Percentiles rank a stretch among this genome's conserved stretches.
These are phyloP conservation scores for Palaemon carinicauda DNA, from an alignment of 1,140 invertebrate species.

Conservation along the genomic window DNA sequence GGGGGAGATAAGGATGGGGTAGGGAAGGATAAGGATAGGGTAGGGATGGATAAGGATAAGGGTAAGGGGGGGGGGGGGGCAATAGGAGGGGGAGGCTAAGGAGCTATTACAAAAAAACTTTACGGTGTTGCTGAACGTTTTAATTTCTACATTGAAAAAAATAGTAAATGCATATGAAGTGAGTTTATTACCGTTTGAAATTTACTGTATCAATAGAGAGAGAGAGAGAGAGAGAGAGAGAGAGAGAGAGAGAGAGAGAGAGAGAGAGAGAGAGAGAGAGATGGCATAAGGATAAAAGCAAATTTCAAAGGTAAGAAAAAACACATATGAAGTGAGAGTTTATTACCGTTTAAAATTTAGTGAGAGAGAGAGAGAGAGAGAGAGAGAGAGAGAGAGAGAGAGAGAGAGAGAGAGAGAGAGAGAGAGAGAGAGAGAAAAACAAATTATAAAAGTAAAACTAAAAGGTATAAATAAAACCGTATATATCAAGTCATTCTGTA, in stretches of 20 bases:
- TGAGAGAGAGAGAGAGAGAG: background rate
- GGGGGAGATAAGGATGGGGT: background rate
- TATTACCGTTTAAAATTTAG: too few species aligned
- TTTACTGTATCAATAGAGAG: background rate
- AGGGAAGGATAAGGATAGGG: background rate
- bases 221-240: background rate
- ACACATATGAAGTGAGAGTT: too few species aligned
- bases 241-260: conserved; percentile 2
- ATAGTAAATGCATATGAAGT: too few species aligned
- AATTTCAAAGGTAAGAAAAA: background rate
- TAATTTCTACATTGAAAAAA: too few species aligned
- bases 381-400: background rate
- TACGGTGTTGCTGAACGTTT: background rate
- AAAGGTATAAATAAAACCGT: too few species aligned
- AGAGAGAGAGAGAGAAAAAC: background rate
- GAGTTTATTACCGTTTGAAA: too few species aligned
- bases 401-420: conserved; percentile 11
- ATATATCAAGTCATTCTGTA: too few species aligned
- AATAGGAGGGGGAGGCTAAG: background rate
- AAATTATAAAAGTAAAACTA: background rate
- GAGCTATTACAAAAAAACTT: background rate
- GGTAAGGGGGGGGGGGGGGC: background rate
- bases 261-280: background rate
- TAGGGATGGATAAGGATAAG: background rate
- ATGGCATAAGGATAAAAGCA: background rate